A percentile compares a stretch with the other conserved stretches of the same genome.
These are phyloP conservation scores for Acromyrmex echinatior DNA, from an alignment of 1,140 invertebrate genomes.

Conservation along the genomic window DNA sequence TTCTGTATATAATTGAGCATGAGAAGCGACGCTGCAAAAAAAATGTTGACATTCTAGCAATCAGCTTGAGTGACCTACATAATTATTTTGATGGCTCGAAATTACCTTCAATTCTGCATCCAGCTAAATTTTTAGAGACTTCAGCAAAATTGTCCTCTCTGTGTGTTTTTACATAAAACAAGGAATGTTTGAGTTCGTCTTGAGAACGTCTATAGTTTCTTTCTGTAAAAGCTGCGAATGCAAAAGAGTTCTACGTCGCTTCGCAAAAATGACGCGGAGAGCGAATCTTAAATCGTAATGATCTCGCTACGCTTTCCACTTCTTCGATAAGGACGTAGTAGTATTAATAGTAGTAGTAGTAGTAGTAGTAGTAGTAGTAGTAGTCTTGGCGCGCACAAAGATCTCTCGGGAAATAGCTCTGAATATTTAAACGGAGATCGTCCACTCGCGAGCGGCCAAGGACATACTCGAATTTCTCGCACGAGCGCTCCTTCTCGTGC, in stretches of 20 bases:
- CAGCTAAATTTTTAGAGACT: too few species aligned
- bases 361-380: too few species aligned
- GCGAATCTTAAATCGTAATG: constrained; percentile 24
- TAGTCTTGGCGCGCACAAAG: background rate
- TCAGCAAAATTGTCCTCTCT: too few species aligned
- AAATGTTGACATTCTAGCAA: too few species aligned
- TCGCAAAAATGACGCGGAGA: background rate
- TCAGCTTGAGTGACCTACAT: too few species aligned
- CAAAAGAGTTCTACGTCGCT: background rate
- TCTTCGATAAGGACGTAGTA: constrained; percentile 29
- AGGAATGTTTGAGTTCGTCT: background rate
- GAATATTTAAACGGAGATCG: constrained; percentile 40
- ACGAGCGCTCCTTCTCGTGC: constrained; percentile 21
- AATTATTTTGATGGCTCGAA: too few species aligned
- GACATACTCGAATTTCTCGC: constrained; percentile 50
- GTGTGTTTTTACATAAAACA: background rate
- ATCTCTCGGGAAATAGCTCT: background rate
- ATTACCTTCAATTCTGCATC: too few species aligned
- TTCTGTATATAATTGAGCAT: too few species aligned
- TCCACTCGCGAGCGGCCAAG: constrained; percentile 14
- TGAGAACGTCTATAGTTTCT: background rate
- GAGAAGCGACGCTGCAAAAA: too few species aligned
- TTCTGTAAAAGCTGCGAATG: background rate
- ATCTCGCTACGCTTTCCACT: background rate
- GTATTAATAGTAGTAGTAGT: too few species aligned